Evolutionary conservation across 2,888 invertebrate species (phyloP), one percentile per base, ranked within the genome.

Genomic region (Uloborus plumipes): DNA sequence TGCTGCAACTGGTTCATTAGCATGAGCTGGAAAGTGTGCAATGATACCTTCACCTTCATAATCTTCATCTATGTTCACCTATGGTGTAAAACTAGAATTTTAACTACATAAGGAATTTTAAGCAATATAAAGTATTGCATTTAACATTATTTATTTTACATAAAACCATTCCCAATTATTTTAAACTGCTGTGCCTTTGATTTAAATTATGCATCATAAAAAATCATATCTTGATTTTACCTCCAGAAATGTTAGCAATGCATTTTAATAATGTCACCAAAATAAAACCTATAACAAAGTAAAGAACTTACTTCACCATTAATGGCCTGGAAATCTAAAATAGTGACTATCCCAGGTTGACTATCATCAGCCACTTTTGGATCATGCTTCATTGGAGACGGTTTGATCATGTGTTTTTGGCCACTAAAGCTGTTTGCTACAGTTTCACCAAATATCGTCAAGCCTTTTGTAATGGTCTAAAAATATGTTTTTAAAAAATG

Each of bases 381-480:
- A 16, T 88, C 88, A 69, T 71, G 77, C 50, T 80, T 76, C 16
- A 65, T 67, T 73, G 22, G 31, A 20, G 73, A 62, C 49, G 84
- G 72, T 87, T 93, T 93, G 69, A 90, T 89, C 61, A 84, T 31
- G 7, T 87, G 86, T 76, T 89, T 89, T 77, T 85, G 87, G 1
- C 95, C 96, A 0, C 95, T 94, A 67, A 97, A 89, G 87, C 95
- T 97, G 86, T 94, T 95, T 0, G 97, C 96, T 59, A 98, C 95
- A 64, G 94, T 95, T 90, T 97, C 97, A 16, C 97, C 95, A 83
- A 98, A 91, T 80, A 95, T 96, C 0, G 95, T 93, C 72, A 98
- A 90, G 26, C 89, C 89, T 89, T 96, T 95, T 79, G 97, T 94
- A 53, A 98, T 91, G 22, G 95, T 95, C 90, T 89, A 85, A 65